Evolutionary conservation across 2,797 vertebrate species (phyloP).

Genomic region (Bovichtus variegatus): DNA sequence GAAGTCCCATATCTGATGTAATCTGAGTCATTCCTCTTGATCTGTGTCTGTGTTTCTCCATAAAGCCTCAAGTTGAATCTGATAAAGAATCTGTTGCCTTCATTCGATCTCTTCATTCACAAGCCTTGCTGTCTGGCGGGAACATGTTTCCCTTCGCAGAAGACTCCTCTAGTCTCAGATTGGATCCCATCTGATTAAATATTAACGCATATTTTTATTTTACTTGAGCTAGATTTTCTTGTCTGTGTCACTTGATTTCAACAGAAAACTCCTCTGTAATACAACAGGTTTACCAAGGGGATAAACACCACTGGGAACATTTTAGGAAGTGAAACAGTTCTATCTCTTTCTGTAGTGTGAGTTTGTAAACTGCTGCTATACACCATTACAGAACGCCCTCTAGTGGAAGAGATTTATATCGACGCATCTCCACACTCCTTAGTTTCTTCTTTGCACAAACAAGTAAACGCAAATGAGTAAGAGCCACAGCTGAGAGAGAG

Average conservation of each 20-base stretch:
- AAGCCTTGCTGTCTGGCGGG: conserved; percentile 2
- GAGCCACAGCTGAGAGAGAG: neutral
- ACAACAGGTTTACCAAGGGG: neutral
- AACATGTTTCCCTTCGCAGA: conserved; percentile 9
- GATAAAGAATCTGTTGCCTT: conserved; percentile 40
- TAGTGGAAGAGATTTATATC: conserved; percentile 21
- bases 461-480: neutral
- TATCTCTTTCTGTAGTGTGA: neutral
- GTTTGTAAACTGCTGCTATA: neutral
- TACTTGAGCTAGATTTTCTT: neutral
- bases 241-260: conserved; percentile 20
- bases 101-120: conserved; percentile 40
- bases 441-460: neutral
- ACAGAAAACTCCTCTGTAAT: neutral
- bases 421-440: neutral
- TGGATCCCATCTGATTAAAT: conserved; percentile 40
- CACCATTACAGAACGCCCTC: conserved; percentile 33
- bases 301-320: neutral
- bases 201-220: conserved; percentile 35
- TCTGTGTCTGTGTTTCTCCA: neutral
- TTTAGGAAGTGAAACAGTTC: neutral
- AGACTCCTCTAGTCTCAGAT: conserved; percentile 17
- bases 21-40: conserved; percentile 1
- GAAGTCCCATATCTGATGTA: conserved; percentile 6
- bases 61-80: neutral